phyloP scores from a whole-genome alignment of 2,797 vertebrate species.

The Discoglossus pictus region DNA sequence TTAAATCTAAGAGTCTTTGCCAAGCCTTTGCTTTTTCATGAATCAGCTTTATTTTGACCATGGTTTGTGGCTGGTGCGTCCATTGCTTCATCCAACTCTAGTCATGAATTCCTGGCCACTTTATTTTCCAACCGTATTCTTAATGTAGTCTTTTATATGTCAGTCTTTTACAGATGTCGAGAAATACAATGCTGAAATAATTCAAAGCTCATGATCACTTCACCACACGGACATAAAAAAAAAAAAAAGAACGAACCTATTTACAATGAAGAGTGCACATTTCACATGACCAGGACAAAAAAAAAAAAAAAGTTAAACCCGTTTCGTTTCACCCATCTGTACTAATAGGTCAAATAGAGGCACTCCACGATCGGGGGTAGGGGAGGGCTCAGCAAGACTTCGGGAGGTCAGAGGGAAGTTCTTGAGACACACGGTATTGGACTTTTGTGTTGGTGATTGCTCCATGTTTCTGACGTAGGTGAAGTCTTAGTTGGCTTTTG shows the following conservation, averaged over 20 bases:
- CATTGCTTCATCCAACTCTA: conserved; percentile 14
- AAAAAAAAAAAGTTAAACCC: conserved; percentile 62
- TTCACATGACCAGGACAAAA: conserved; percentile 71
- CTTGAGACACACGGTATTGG: conserved; percentile 88
- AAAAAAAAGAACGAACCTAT: conserved; percentile 52
- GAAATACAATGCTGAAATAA: conserved; percentile 59
- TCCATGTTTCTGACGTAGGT: conserved; percentile 96
- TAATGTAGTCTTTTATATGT: conserved; percentile 12
- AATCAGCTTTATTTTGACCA: not conserved
- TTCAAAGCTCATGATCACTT: conserved; percentile 67
- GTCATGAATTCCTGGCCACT: conserved; percentile 26
- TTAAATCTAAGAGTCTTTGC: conserved; percentile 4
- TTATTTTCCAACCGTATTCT: conserved; percentile 8
- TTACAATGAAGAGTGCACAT: conserved; percentile 53
- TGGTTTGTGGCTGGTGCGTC: conserved; percentile 9
- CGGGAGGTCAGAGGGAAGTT: conserved; percentile 84
- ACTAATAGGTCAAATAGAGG: conserved; percentile 74
- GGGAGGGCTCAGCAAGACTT: conserved; percentile 82
- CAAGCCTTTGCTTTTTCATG: not conserved
- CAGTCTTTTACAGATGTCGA: too few relatives aligned
- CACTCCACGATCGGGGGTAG: conserved; percentile 69
- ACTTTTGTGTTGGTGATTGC: conserved; percentile 99
- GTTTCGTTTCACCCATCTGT: conserved; percentile 68
- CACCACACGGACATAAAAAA: conserved; percentile 65
- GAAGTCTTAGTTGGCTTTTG: conserved; percentile 96